These are phyloP conservation scores for Parauchenoglanis punctatus DNA, from an alignment of 2,797 vertebrate genomes.

Conservation along the genomic window DNA sequence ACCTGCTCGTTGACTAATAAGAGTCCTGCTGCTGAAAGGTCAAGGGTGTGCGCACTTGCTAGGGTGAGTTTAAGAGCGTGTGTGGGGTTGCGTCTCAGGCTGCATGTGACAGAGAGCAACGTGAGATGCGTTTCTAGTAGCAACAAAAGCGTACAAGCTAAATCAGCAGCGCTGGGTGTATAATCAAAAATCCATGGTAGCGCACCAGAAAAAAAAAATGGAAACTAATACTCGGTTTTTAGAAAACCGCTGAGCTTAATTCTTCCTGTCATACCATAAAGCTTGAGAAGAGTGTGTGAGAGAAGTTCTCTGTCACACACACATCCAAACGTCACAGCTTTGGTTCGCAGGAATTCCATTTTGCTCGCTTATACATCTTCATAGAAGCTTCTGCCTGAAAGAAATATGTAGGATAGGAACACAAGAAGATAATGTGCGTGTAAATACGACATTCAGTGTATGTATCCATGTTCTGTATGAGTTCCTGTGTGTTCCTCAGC, in stretches of 20 bases:
- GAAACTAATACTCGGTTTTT: slow-evolving; percentile 1
- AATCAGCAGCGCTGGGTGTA: neutral
- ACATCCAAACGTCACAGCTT: slow-evolving; percentile 14
- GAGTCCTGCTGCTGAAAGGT: slow-evolving; percentile 70
- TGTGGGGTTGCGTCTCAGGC: slow-evolving; percentile 42
- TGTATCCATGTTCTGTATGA: neutral
- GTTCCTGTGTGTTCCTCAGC: neutral
- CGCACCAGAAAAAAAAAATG: neutral
- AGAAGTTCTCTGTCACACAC: slow-evolving; percentile 5
- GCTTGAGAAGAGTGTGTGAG: neutral
- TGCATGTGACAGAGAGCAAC: slow-evolving; percentile 37
- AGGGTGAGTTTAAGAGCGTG: slow-evolving; percentile 42
- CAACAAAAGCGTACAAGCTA: neutral
- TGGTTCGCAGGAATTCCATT: slow-evolving; percentile 23
- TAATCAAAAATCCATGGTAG: neutral
- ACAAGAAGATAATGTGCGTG: neutral
- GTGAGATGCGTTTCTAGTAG: slow-evolving; percentile 19
- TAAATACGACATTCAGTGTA: neutral
- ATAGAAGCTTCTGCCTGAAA: neutral
- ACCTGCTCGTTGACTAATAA: slow-evolving; percentile 71
- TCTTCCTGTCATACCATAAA: slow-evolving; percentile 7
- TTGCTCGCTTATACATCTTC: neutral
- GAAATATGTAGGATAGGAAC: neutral
- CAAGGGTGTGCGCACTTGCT: slow-evolving; percentile 56
- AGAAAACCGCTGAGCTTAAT: slow-evolving; percentile 10